Conservation (phyloP, 92 coral and sea anemone genomes). For the Isaurus tuberculatus region DNA sequence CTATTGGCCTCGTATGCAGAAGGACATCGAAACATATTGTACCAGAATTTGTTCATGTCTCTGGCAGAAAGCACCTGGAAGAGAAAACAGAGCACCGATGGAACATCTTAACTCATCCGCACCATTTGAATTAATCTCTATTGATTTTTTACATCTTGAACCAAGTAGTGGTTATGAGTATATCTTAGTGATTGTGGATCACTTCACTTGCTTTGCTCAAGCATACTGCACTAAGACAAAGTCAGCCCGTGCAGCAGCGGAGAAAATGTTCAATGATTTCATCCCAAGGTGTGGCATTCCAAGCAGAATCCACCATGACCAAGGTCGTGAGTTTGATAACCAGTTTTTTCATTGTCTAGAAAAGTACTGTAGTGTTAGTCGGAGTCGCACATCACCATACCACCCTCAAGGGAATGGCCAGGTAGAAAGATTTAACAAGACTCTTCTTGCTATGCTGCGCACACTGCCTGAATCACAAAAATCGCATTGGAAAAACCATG, state of each 20-base stretch:
- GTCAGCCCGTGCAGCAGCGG: conserved; percentile 14
- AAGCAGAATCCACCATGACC: conserved; percentile 53
- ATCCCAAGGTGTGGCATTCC: conserved; percentile 41
- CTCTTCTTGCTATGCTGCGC: no score
- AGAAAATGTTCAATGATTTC: conserved; percentile 45
- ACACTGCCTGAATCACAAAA: conserved; percentile 61
- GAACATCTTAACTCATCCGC: conserved; percentile 39
- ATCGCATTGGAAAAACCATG: conserved; percentile 59
- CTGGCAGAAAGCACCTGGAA: no score
- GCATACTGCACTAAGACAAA: conserved; percentile 29
- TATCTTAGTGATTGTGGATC: conserved; percentile 4
- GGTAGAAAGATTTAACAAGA: no score
- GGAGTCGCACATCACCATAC: not conserved
- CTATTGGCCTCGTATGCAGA: no score
- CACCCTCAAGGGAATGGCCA: no score
- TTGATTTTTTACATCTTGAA: conserved; percentile 16
- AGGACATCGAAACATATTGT: no score
- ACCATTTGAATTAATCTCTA: conserved; percentile 38
- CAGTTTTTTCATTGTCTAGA: conserved; percentile 35
- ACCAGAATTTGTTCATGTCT: no score
- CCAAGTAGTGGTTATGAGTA: not conserved
- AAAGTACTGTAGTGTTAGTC: conserved; percentile 21
- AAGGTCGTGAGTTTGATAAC: conserved; percentile 28
- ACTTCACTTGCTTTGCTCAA: not conserved
- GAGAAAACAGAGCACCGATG: conserved; percentile 16